Conservation (phyloP, 1,140 invertebrate genomes). For the Nebria ingens region DNA sequence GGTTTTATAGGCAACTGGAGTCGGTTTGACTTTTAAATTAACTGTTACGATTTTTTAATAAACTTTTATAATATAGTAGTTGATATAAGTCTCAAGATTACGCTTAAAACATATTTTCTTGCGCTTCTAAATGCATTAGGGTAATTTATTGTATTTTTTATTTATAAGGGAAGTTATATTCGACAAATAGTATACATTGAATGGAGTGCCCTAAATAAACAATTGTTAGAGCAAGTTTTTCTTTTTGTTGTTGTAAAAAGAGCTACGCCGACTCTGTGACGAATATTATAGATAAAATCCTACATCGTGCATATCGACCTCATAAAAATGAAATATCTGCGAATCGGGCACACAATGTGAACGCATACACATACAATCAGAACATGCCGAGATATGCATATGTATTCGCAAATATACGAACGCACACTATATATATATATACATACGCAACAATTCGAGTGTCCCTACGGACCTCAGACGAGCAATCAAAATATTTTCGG, state of each 20-base stretch:
- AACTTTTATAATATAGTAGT: too few species aligned
- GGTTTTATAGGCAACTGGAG: too few species aligned
- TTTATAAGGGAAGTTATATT: too few species aligned
- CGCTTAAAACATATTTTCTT: too few species aligned
- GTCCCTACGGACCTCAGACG: background rate
- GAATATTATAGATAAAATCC: slow-evolving; percentile 21
- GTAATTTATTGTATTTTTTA: too few species aligned
- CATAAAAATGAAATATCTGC: slow-evolving; percentile 24
- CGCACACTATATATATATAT: background rate
- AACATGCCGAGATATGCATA: background rate
- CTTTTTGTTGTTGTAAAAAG: background rate
- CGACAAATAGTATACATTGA: too few species aligned
- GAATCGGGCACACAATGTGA: slow-evolving; percentile 17
- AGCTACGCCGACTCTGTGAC: background rate
- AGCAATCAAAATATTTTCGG: background rate
- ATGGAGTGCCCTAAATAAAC: too few species aligned
- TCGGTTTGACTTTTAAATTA: too few species aligned
- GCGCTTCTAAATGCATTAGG: too few species aligned
- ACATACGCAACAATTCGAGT: background rate
- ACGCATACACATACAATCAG: slow-evolving; percentile 16
- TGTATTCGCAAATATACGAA: background rate
- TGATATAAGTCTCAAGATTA: too few species aligned
- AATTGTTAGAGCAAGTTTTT: too few species aligned
- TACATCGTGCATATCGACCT: slow-evolving; percentile 20
- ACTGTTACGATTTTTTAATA: too few species aligned